A percentile compares a stretch with the other conserved stretches of the same genome.
phyloP scores from a whole-genome alignment of 1,140 invertebrate species.

The Drepana arcuata region DNA sequence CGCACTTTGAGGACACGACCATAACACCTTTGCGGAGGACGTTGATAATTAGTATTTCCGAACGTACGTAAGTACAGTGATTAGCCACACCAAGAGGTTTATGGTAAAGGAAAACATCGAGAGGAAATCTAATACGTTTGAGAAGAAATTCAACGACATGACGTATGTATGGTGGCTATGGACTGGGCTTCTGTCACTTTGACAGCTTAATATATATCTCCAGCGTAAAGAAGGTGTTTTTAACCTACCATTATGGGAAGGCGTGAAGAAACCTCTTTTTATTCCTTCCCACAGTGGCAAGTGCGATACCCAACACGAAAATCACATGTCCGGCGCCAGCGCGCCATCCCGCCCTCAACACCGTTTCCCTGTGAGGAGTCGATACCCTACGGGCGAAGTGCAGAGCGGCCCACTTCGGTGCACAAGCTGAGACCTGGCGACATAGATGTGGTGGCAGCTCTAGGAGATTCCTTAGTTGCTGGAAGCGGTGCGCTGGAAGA shows the following conservation, averaged over 20 bases:
- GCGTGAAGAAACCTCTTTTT: no score
- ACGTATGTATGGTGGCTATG: no score
- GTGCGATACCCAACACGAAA: slow-evolving; percentile 45
- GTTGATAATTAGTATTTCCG: no score
- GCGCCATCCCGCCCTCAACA: slow-evolving; percentile 33
- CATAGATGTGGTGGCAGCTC: slow-evolving; percentile 83
- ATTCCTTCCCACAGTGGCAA: slow-evolving; percentile 41
- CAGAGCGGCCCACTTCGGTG: slow-evolving; percentile 40
- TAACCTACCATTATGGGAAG: background rate
- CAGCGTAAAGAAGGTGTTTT: no score
- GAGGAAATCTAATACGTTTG: no score
- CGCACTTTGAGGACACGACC: slow-evolving; percentile 5
- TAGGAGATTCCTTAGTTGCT: slow-evolving; percentile 86
- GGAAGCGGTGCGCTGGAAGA: slow-evolving; percentile 83
- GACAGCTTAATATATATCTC: no score
- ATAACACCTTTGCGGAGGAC: no score
- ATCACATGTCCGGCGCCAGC: slow-evolving; percentile 50
- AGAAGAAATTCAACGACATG: no score
- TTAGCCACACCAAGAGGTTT: no score
- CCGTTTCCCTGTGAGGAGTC: slow-evolving; percentile 50
- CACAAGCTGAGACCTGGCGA: slow-evolving; percentile 79
- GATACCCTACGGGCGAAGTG: slow-evolving; percentile 35
- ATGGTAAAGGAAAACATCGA: no score
- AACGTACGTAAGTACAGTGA: no score
- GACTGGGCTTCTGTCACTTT: no score